Evolutionary conservation across 2,113 vertebrate species (phyloP), one percentile per base, ranked within the genome.

Genomic region (Lates calcarifer): DNA sequence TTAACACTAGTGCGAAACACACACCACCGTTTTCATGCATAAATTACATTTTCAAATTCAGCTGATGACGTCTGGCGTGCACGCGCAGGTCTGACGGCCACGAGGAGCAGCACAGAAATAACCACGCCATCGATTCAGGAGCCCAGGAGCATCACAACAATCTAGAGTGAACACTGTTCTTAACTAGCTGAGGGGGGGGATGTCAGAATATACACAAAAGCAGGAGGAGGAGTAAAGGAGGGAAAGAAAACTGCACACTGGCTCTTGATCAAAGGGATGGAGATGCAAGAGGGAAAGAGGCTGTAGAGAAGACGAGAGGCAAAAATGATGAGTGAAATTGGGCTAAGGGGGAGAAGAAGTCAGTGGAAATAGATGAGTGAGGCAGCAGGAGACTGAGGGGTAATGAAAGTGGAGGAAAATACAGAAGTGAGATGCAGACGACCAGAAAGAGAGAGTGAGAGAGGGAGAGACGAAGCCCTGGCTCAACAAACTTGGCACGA

Each of bases 401-500:
- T 71, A 77, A 65, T 28, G 45, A 79, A 85, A 87, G 76, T 53
- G 43, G 71, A 68, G 77, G 37, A 41, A 77, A 81, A 91, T 33
- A 78, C 69, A 85, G 78, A 86, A 33, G 60, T 57, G 26, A 82
- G 68, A 82, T 64, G 80, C 33, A 81, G 77, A 75, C 35, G 49
- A 51, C 45, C 29, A 33, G 60, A 63, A 28, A 68, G 24, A 20
- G 26, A 45, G 45, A 49, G 43, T 39, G 61, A 18, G 35, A 67
- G 63, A 33, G 33, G 31, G n/a, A 55, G 60, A 60, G 22, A 45
- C 0, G 28, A n/a, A 76, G 78, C 37, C 57, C 73, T 87, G 87
- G 84, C 87, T 79, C 63, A 72, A 90, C 68, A 81, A 81, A 92
- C 81, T 83, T 90, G 89, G 87, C 90, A 86, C 3, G 10, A 88